phyloP scores from a whole-genome alignment of 2,113 vertebrate genomes.

The Phalacrocorax carbo region DNA sequence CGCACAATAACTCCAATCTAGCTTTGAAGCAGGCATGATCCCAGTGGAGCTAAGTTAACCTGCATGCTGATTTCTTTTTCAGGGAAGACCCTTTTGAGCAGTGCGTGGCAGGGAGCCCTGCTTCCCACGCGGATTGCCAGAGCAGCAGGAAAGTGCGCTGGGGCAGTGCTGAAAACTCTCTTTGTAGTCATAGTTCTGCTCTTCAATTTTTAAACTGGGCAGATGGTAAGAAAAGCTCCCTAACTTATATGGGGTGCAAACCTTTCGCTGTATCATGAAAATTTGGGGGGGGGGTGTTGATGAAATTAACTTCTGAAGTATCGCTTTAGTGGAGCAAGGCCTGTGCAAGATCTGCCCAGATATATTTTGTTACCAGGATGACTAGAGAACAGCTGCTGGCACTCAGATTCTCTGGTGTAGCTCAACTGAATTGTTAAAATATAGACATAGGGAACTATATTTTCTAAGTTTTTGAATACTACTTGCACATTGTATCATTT shows the following conservation, averaged over 20 bases:
- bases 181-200: not conserved
- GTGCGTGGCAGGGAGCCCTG: not conserved
- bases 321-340: not conserved
- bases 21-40: slow-evolving; percentile 3
- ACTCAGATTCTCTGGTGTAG: not conserved
- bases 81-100: not conserved
- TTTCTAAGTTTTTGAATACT: not conserved
- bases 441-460: not conserved
- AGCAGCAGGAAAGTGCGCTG: not conserved
- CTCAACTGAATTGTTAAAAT: not conserved
- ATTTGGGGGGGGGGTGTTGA: too few species aligned
- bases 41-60: not conserved
- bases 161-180: not conserved
- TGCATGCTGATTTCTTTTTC: not conserved
- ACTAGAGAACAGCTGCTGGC: not conserved
- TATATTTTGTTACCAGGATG: not conserved
- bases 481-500: not conserved
- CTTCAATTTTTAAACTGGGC: not conserved
- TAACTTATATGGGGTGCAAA: not conserved
- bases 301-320: not conserved
- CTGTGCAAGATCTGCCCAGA: not conserved
- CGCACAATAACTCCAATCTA: not conserved
- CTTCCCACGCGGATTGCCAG: not conserved
- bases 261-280: not conserved
- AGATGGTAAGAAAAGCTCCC: not conserved